Base-by-base conservation (phyloP, 1,140 invertebrate genomes). In the Pissodes strobi region DNA sequence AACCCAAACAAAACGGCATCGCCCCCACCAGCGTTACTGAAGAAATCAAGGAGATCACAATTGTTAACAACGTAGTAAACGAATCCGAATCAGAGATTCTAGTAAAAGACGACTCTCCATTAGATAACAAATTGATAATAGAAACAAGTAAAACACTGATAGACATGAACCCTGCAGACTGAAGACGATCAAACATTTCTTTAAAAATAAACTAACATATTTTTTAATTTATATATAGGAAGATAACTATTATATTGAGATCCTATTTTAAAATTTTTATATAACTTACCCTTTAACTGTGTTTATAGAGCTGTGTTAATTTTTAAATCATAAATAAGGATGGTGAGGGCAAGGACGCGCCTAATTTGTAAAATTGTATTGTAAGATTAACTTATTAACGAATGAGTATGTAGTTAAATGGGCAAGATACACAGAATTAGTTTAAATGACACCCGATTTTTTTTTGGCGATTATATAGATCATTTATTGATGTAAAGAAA, bases 51-150 rank as follows among this genome's bases (percentile, higher is more conserved):
- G 62, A 70, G 48, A 70, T 66, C 57, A 72, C 64, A n/a, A 49
- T 69, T 22, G 55, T 72, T 25, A 68, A 68, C 30, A 71, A 70
- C 34, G 60, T 55, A 12, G 67, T 61, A 4, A 55, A 43, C 18
- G 49, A 64, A 17, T 58, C 39, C 13, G 60, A 65, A 19, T 62
- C 46, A 17, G 71, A 73, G 39, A 39, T 49, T 10, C 56, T 71
- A 46, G 56, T 75, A 19, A 76, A 76, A 63, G 75, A 76, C 59
- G 71, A 74, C 51, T 76, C 75, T 2, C 75, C 75, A 18, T 38
- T 75, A 30, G 72, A 76, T 60, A 75, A 72, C 52, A 74, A 72
- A 59, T 51, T 73, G 25, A 39, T 74, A 30, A 48, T 58, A 22
- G 71, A 71, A 27, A 56, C 25, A 22, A 38, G 17, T 30, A 62